Conservation (phyloP, 2,113 vertebrate species). For the Limanda limanda region DNA sequence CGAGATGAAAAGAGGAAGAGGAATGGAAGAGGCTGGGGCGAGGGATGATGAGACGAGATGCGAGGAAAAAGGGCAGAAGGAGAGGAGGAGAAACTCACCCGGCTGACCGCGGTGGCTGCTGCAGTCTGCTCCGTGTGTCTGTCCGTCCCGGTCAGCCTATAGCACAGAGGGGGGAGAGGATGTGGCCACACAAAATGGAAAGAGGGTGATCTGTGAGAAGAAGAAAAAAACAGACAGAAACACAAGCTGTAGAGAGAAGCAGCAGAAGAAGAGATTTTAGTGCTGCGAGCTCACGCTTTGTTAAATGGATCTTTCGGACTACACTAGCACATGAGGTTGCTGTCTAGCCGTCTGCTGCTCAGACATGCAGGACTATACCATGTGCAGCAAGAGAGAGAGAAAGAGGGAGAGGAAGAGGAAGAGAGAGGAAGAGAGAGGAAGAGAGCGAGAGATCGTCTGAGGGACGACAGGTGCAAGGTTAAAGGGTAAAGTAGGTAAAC, state of each 20-base stretch:
- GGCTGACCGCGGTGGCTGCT: constrained; percentile 59
- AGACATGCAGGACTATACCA: constrained; percentile 80
- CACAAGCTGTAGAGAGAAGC: constrained; percentile 52
- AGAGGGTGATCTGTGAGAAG: constrained; percentile 40
- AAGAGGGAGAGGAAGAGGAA: constrained; percentile 23
- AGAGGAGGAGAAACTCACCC: constrained; percentile 70
- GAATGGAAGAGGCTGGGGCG: constrained; percentile 30
- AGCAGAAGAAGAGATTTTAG: constrained; percentile 53
- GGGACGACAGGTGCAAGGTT: constrained; percentile 49
- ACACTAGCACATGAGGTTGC: constrained; percentile 55
- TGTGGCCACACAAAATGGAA: constrained; percentile 50
- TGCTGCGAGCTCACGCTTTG: constrained; percentile 59
- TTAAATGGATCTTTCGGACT: constrained; percentile 51
- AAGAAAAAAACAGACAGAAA: background rate
- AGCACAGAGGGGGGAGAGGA: constrained; percentile 53
- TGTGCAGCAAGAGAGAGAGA: constrained; percentile 61
- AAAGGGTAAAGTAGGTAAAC: constrained; percentile 49
- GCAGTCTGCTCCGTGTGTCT: constrained; percentile 65
- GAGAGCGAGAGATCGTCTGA: constrained; percentile 26
- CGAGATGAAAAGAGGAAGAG: constrained; percentile 34
- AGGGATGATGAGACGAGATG: constrained; percentile 37
- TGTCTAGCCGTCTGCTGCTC: constrained; percentile 79
- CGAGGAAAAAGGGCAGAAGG: constrained; percentile 34
- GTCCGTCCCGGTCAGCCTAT: constrained; percentile 40
- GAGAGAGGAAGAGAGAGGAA: constrained; percentile 44